These are phyloP conservation scores for Zygogramma bicolorata DNA, from an alignment of 2,888 invertebrate genomes.

Conservation along the genomic window DNA sequence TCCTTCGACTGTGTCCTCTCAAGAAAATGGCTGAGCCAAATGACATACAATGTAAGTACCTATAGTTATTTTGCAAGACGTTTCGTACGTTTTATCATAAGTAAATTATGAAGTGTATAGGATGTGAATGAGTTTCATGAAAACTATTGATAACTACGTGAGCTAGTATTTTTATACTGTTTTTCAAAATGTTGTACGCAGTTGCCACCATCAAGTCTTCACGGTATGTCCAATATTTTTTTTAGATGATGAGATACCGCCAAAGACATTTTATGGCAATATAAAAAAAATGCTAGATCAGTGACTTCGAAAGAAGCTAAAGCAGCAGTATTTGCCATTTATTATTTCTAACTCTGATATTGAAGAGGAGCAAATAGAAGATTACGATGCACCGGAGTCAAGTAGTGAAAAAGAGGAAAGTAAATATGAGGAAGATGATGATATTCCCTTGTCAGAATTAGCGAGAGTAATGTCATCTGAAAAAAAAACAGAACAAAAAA, in stretches of 20 bases:
- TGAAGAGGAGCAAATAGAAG: slow-evolving; percentile 18
- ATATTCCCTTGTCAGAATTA: background rate
- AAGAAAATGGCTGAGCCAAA: no score
- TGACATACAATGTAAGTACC: no score
- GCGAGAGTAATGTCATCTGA: background rate
- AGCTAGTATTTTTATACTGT: background rate
- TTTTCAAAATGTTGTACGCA: background rate
- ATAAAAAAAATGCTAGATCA: slow-evolving; percentile 10
- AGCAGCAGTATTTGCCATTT: slow-evolving; percentile 24
- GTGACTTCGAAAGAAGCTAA: slow-evolving; percentile 25
- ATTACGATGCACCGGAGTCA: background rate
- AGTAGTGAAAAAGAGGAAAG: background rate
- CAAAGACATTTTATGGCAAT: background rate
- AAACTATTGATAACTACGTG: background rate
- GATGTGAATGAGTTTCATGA: background rate
- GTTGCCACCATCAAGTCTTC: background rate
- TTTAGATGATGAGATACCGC: background rate
- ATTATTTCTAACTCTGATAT: slow-evolving; percentile 23
- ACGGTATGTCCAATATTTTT: background rate
- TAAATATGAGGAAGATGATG: background rate
- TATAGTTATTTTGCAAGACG: background rate
- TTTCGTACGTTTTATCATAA: background rate
- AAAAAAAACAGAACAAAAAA: slow-evolving; percentile 18
- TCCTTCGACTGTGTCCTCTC: background rate
- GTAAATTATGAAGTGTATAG: background rate